Percentiles rank a stretch among this genome's conserved stretches.
Conservation (phyloP, 2,113 vertebrate genomes). For the Mus spicilegus region DNA sequence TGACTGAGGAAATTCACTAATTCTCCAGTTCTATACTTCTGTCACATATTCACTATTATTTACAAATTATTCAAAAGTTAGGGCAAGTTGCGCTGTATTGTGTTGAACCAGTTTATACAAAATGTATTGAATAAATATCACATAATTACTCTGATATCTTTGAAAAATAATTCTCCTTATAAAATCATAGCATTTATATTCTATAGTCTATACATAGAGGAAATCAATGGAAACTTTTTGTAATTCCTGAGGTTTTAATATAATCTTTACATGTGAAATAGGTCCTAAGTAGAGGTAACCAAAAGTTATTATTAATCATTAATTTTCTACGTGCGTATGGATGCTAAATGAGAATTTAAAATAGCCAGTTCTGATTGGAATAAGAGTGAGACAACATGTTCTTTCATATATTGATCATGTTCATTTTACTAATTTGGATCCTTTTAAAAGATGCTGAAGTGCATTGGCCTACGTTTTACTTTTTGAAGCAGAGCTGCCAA, state of each 20-base stretch:
- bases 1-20: background rate
- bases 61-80: conserved; percentile 27
- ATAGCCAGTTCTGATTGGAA: background rate
- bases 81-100: background rate
- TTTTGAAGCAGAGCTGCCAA: background rate
- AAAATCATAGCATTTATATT: conserved; percentile 10
- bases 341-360: conserved; percentile 40
- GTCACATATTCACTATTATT: background rate
- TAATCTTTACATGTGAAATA: conserved; percentile 4
- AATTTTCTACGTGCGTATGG: background rate
- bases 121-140: background rate
- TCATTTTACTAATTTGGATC: background rate
- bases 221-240: conserved; percentile 47
- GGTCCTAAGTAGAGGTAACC: background rate
- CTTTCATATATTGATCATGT: background rate
- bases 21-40: background rate
- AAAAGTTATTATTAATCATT: conserved; percentile 31
- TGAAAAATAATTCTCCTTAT: background rate
- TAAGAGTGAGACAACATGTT: background rate
- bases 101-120: background rate
- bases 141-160: conserved; percentile 15
- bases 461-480: background rate
- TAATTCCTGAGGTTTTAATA: background rate
- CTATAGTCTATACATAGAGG: background rate
- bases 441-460: background rate